Evolutionary conservation across 2,797 vertebrate genomes (phyloP).

Genomic region (Cossypha dichroa): DNA sequence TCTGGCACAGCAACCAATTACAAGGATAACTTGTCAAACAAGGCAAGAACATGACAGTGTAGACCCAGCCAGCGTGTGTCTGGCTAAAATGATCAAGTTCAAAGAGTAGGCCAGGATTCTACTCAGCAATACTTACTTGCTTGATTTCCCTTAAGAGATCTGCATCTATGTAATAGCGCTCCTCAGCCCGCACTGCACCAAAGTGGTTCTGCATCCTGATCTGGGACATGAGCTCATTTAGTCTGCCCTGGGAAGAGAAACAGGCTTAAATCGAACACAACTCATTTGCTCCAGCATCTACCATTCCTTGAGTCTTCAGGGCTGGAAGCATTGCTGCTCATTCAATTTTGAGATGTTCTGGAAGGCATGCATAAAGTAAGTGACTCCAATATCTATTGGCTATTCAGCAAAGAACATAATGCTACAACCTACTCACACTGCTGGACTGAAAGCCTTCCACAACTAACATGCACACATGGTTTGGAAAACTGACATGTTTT

Average conservation of each 20-base stretch:
- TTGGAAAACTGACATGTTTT: neutral
- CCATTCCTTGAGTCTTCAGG: neutral
- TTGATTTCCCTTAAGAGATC: conserved; percentile 95
- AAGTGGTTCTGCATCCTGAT: conserved; percentile 99
- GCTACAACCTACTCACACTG: neutral
- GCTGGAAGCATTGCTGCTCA: fast-evolving
- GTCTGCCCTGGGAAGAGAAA: conserved; percentile 84
- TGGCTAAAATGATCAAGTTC: neutral
- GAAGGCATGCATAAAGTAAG: neutral
- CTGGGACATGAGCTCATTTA: conserved; percentile 98
- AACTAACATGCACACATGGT: fast-evolving
- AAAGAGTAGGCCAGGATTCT: neutral
- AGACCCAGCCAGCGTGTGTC: fast-evolving
- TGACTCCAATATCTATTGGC: neutral
- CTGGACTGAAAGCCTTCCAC: neutral
- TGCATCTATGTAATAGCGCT: conserved; percentile 90
- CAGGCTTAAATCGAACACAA: neutral
- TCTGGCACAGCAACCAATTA: neutral
- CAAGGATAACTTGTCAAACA: neutral
- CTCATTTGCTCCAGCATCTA: neutral
- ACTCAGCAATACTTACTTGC: conserved; percentile 78
- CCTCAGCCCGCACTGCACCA: conserved; percentile 91
- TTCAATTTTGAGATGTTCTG: neutral
- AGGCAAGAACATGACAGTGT: neutral
- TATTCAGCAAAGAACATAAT: neutral